Percentiles rank a stretch among this genome's conserved stretches.
Conservation (phyloP, 2,888 invertebrate species). For the Lycia hirtaria region DNA sequence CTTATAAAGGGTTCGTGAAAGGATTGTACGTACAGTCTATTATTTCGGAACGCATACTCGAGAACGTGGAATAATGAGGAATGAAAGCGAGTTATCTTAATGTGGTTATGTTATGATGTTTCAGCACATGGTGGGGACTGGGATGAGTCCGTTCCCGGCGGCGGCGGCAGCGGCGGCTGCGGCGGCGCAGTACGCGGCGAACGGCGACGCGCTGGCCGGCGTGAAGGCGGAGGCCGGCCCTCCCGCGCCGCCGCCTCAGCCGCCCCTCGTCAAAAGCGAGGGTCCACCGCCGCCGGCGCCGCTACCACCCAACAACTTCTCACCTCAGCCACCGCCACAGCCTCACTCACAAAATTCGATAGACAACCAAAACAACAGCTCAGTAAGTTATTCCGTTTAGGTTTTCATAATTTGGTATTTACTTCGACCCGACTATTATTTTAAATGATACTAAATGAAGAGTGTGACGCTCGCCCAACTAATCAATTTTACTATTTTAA, state of each 20-base stretch:
- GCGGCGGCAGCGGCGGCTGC: conserved; percentile 87
- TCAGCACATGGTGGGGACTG: conserved; percentile 97
- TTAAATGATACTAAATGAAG: no score
- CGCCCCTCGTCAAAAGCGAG: conserved; percentile 82
- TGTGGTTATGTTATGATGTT: conserved; percentile 61
- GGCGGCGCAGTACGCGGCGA: conserved; percentile 85
- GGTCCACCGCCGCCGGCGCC: conserved; percentile 78
- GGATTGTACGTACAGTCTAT: conserved; percentile 11
- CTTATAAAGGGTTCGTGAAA: conserved; percentile 16
- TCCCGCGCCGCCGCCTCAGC: conserved; percentile 70
- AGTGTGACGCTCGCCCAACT: background rate
- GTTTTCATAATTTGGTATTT: background rate
- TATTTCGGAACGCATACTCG: conserved; percentile 14
- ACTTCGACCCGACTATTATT: background rate
- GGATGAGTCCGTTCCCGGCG: conserved; percentile 90
- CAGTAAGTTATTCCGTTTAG: conserved; percentile 60
- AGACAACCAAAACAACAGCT: conserved; percentile 84
- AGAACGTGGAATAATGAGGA: conserved; percentile 14
- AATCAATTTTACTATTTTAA: no score
- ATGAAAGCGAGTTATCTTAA: background rate
- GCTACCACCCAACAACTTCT: conserved; percentile 76
- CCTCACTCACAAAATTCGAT: conserved; percentile 82
- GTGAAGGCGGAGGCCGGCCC: conserved; percentile 35
- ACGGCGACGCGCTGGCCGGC: conserved; percentile 81
- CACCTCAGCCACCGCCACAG: conserved; percentile 76